A percentile compares a stretch with the other conserved stretches of the same genome.
Conservation (phyloP, 2,888 invertebrate species). For the Himalopsyche kuldschensis region DNA sequence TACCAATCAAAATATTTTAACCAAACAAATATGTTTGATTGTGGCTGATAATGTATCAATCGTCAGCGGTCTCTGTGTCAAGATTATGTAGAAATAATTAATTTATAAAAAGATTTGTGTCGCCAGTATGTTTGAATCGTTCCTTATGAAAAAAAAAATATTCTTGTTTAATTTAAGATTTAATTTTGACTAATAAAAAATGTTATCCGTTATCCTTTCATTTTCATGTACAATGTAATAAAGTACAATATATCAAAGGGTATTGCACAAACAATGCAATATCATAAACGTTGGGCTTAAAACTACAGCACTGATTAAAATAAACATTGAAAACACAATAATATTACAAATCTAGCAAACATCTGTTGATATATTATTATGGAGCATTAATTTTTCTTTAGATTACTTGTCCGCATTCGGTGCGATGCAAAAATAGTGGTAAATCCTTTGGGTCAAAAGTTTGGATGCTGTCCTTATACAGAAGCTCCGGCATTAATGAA, state of each 20-base stretch:
- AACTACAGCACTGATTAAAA: too few species aligned
- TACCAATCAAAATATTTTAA: neutral
- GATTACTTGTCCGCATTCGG: conserved; percentile 85
- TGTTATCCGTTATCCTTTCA: too few species aligned
- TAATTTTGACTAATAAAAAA: too few species aligned
- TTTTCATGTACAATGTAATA: too few species aligned
- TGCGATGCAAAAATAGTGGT: conserved; percentile 82
- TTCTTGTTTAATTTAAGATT: too few species aligned
- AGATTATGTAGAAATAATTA: neutral
- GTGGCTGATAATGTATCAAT: neutral
- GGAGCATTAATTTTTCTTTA: conserved; percentile 44
- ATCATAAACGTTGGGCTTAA: too few species aligned
- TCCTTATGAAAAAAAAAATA: too few species aligned
- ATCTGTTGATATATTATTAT: too few species aligned
- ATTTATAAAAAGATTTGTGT: neutral
- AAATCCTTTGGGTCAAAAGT: conserved; percentile 91
- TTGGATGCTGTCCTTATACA: conserved; percentile 80
- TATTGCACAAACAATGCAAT: too few species aligned
- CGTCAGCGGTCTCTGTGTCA: neutral
- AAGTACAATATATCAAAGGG: too few species aligned
- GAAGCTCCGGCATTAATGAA: conserved; percentile 76
- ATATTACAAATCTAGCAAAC: too few species aligned
- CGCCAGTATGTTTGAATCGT: neutral
- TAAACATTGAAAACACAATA: neutral
- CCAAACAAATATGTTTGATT: neutral